phyloP scores from a whole-genome alignment of 2,113 vertebrate species.

The Oceanodroma tethys region DNA sequence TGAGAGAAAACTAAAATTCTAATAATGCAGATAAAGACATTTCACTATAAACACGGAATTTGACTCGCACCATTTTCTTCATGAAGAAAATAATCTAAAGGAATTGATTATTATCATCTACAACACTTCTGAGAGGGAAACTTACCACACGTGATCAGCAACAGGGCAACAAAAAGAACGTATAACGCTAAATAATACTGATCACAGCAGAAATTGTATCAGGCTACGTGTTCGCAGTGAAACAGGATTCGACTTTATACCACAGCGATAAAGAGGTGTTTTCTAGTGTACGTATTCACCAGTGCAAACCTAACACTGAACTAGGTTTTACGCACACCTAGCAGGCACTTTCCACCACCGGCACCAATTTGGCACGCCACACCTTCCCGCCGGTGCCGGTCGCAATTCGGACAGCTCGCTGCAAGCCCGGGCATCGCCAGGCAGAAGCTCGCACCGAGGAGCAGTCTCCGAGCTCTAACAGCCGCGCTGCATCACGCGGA shows the following conservation, averaged over 20 bases:
- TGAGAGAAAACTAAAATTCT: not conserved
- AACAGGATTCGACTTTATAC: not conserved
- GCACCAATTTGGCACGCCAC: accelerated
- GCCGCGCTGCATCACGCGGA: not conserved
- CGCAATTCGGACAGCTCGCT: not conserved
- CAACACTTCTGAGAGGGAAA: too few species aligned
- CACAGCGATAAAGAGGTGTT: not conserved
- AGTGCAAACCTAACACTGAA: accelerated
- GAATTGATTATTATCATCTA: not conserved
- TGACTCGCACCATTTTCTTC: not conserved
- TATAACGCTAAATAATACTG: accelerated
- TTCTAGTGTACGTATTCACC: accelerated
- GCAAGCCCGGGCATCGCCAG: not conserved
- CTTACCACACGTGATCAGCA: too few species aligned
- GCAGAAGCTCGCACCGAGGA: not conserved
- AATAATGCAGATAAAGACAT: accelerated
- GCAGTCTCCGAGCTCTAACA: accelerated
- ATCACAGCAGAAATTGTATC: accelerated
- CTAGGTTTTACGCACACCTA: accelerated
- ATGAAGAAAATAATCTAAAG: accelerated
- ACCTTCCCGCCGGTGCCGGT: not conserved
- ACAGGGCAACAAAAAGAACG: accelerated
- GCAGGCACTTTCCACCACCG: accelerated
- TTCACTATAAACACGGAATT: not conserved
- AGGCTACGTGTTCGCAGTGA: not conserved